A percentile compares a stretch with the other conserved stretches of the same genome.
Conservation (phyloP, 2,797 vertebrate genomes). For the Heterohyrax brucei region DNA sequence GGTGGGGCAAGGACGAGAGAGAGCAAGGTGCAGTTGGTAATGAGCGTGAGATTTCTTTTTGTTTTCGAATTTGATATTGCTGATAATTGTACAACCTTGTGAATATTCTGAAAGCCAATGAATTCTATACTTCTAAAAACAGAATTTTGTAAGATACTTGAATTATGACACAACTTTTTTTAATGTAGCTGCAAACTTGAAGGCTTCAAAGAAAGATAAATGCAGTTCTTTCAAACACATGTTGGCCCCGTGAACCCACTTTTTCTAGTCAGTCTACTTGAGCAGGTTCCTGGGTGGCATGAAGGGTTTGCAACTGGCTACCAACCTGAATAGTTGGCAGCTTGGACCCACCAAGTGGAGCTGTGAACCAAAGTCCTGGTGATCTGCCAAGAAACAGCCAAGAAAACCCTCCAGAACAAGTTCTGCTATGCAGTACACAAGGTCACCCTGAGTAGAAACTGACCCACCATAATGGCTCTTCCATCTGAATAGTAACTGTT, state of each 20-base stretch:
- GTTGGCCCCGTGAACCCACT: not conserved
- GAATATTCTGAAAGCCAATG: constrained; percentile 11
- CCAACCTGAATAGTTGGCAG: too few species aligned
- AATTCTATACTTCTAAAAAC: constrained; percentile 14
- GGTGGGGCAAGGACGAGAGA: not conserved
- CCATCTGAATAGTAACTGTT: not conserved
- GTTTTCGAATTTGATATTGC: constrained; percentile 37
- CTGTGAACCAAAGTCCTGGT: not conserved
- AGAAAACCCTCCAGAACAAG: not conserved
- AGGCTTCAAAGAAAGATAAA: constrained; percentile 45
- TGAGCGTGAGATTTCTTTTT: not conserved
- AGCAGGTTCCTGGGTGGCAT: not conserved
- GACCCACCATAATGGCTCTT: not conserved
- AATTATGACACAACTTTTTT: constrained; percentile 58
- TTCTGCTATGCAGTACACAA: not conserved
- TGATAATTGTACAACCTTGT: not conserved
- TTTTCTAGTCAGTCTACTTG: constrained; percentile 16
- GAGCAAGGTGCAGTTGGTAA: not conserved
- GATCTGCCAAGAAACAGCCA: not conserved
- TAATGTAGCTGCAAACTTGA: not conserved
- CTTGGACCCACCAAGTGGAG: not conserved
- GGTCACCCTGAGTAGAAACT: not conserved
- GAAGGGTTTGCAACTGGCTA: not conserved
- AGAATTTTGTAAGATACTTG: constrained; percentile 20
- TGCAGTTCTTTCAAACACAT: not conserved